phyloP scores from a whole-genome alignment of 2,888 invertebrate species.

The Drosophila macrospina region DNA sequence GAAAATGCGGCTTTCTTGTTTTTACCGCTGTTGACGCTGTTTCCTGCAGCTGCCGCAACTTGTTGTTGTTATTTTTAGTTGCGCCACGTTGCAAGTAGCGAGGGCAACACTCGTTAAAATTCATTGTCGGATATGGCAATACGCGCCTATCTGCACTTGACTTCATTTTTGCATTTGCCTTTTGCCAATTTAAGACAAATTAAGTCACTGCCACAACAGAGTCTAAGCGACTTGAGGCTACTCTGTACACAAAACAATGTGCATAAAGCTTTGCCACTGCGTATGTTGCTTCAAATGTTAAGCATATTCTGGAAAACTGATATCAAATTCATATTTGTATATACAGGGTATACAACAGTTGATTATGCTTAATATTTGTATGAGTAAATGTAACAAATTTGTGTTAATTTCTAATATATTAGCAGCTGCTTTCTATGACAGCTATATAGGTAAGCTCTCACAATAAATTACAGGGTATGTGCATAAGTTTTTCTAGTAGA shows the following conservation, averaged over 20 bases:
- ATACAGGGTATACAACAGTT: too few species aligned
- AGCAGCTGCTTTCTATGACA: too few species aligned
- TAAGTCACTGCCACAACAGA: background rate
- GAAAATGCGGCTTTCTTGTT: conserved; percentile 52
- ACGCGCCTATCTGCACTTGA: conserved; percentile 65
- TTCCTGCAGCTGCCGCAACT: conserved; percentile 38
- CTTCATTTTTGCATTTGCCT: conserved; percentile 36
- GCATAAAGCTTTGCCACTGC: too few species aligned
- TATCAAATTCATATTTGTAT: too few species aligned
- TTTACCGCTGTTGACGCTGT: conserved; percentile 7
- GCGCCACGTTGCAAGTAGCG: conserved; percentile 18
- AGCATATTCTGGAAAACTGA: too few species aligned
- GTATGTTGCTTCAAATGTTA: too few species aligned
- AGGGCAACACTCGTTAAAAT: conserved; percentile 70
- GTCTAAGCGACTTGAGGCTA: background rate
- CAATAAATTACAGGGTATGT: too few species aligned
- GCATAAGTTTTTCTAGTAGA: too few species aligned
- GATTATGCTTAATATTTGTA: too few species aligned
- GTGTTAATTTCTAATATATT: too few species aligned
- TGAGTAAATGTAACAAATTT: too few species aligned
- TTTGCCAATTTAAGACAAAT: conserved; percentile 19
- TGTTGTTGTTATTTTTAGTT: conserved; percentile 69
- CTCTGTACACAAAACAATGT: background rate
- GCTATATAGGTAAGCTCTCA: too few species aligned
- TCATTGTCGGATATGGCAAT: conserved; percentile 58